Evolutionary conservation across 1,140 invertebrate species (phyloP), one percentile per base, ranked within the genome.

Genomic region (Bombus balteatus): DNA sequence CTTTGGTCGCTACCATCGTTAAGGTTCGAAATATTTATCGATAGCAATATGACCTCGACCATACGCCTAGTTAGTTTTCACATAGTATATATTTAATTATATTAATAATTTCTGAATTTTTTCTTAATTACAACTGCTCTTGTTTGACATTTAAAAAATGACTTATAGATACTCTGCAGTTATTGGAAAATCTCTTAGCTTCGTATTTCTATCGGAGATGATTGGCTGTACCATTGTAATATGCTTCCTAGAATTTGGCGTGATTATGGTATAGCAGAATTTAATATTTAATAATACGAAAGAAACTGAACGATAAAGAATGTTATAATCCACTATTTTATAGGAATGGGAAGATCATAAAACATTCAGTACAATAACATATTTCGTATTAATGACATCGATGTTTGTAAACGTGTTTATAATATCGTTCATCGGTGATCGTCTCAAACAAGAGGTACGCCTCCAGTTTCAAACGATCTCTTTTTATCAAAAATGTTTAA

Each of bases 121-220:
- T 53, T 22, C 47, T 22, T 53, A 53, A 18, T 74, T 53, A 53
- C 47, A 87, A 59, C 12, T 57, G 28, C 34, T n/a, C 9, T 32
- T 59, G 2, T 15, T 28, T 28, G 22, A 59, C 47, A 2, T 22
- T 12, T 81, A 47, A n/a, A 59, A 53, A 53, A 53, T 53, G 1
- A 53, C 18, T 91, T 91, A 15, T 70, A 94, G 94, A 74, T 95
- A 92, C 65, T 92, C 94, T 8, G 91, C 92, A 41, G 92, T 83
- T 74, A 91, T 95, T 39, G 94, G 94, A 81, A 88, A 92, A 32
- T 86, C 92, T 12, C 84, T 94, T 13, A 94, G 92, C 73, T 78
- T 94, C n/a, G 94, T 95, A 2, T 94, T 94, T 79, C 83, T 95
- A 22, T 93, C 91, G 34, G 94, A 95, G 89, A 94, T 94, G 91